These are phyloP conservation scores for Rotaria magnacalcarata DNA, from an alignment of 2,888 invertebrate species.

Conservation along the genomic window DNA sequence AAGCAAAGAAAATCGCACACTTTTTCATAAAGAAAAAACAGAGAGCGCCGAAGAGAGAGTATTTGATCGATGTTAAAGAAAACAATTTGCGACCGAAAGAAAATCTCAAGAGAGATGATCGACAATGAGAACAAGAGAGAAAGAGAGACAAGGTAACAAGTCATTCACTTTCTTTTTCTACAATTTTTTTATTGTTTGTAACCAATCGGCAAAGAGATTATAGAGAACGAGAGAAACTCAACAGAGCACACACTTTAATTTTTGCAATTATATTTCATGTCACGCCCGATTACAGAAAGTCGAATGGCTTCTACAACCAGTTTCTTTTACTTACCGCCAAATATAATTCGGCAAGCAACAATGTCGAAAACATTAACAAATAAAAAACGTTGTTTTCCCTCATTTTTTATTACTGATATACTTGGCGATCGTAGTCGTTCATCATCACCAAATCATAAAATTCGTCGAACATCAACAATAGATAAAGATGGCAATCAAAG, in stretches of 20 bases:
- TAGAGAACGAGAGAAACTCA: background rate
- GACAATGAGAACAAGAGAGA: background rate
- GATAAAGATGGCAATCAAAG: background rate
- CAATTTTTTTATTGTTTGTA: background rate
- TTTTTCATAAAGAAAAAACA: background rate
- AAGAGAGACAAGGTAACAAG: background rate
- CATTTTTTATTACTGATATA: conserved; percentile 37
- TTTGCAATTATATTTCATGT: conserved; percentile 24
- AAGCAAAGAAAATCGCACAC: conserved; percentile 11
- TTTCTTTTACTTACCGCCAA: conserved; percentile 11
- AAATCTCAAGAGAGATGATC: conserved; percentile 4
- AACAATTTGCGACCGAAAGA: conserved; percentile 25
- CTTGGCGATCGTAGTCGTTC: background rate
- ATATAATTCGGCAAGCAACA: background rate
- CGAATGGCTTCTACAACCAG: conserved; percentile 12
- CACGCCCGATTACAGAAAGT: conserved; percentile 31
- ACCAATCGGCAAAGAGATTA: conserved; percentile 3
- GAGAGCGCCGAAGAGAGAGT: background rate
- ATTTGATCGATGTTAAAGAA: conserved; percentile 31
- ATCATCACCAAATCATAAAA: background rate
- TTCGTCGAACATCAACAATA: background rate
- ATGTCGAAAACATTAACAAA: background rate
- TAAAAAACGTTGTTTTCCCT: background rate
- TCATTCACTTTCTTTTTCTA: background rate
- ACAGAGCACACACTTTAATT: background rate